Conservation (phyloP, 2,888 invertebrate genomes). For the Quadroppia sp. region DNA sequence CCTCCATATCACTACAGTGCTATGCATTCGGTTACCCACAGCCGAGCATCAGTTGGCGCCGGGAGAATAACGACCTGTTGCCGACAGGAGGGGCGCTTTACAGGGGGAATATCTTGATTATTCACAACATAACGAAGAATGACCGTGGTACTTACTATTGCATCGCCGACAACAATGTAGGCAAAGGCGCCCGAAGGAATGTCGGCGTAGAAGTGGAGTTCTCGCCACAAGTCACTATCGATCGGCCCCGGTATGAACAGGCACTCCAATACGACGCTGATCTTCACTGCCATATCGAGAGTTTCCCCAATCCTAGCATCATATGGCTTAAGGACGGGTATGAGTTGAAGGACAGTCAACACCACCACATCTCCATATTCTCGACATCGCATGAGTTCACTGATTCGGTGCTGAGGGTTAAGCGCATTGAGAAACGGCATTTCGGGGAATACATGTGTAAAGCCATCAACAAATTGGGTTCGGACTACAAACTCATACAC, state of each 20-base stretch:
- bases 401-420: constrained; percentile 78
- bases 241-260: constrained; percentile 67
- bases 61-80: constrained; percentile 86
- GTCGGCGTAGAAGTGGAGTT: constrained; percentile 70
- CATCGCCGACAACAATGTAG: constrained; percentile 61
- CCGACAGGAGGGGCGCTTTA: constrained; percentile 62
- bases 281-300: constrained; percentile 87
- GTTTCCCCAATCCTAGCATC: constrained; percentile 86
- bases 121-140: constrained; percentile 67
- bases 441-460: constrained; percentile 77
- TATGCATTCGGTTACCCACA: constrained; percentile 80
- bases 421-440: constrained; percentile 82
- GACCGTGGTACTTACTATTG: constrained; percentile 91
- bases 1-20: constrained; percentile 64
- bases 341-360: constrained; percentile 73
- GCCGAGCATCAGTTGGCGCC: constrained; percentile 79
- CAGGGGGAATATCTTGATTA: constrained; percentile 72
- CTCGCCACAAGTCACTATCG: constrained; percentile 42
- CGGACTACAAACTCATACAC: constrained; percentile 70
- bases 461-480: constrained; percentile 79
- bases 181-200: constrained; percentile 64
- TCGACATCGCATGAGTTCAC: constrained; percentile 87
- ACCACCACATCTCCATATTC: constrained; percentile 80
- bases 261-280: constrained; percentile 90
- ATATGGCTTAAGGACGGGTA: constrained; percentile 78